These are phyloP conservation scores for Pseudochirops corinnae DNA, from an alignment of 2,797 vertebrate species.

Conservation along the genomic window DNA sequence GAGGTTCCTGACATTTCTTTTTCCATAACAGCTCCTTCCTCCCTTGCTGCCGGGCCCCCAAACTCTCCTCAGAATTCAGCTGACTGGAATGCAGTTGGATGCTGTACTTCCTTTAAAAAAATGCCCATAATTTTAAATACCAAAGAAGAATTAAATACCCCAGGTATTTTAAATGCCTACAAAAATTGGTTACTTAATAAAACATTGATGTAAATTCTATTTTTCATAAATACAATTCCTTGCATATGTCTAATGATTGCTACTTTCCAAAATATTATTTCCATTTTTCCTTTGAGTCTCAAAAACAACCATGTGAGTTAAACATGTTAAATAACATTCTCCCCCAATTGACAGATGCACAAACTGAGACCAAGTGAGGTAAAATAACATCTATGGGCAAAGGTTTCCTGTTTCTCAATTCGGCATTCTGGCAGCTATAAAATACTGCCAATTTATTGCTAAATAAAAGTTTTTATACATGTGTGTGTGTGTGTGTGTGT, in stretches of 20 bases:
- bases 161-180: neutral
- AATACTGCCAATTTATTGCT: neutral
- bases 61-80: neutral
- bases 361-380: neutral
- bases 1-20: neutral
- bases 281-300: neutral
- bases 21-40: neutral
- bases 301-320: neutral
- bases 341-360: neutral
- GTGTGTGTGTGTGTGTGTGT: no score
- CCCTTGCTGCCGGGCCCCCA: neutral
- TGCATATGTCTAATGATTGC: neutral
- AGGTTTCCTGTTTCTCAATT: neutral
- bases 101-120: neutral
- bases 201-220: neutral
- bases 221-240: neutral
- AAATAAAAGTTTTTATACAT: neutral
- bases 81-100: neutral
- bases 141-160: neutral
- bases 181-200: neutral
- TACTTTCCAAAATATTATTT: neutral
- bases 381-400: neutral
- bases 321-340: neutral
- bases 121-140: neutral
- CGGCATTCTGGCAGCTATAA: neutral